These are phyloP conservation scores for Trinorchestia longiramus DNA, from an alignment of 1,140 invertebrate species.

Conservation along the genomic window DNA sequence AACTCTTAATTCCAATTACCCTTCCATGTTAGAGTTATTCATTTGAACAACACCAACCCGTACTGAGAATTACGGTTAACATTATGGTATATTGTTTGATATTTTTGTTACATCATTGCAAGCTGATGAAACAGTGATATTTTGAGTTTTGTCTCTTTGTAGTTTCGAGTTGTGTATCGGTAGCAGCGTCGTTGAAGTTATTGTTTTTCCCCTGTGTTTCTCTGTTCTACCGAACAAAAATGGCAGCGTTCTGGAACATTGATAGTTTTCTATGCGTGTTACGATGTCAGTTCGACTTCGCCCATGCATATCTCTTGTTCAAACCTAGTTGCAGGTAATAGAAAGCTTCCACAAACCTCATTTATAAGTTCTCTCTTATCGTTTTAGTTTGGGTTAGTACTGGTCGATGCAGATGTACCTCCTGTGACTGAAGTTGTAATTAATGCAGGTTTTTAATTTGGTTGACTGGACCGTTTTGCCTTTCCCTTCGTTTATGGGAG, in stretches of 20 bases:
- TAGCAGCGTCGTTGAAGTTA: background rate
- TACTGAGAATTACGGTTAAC: background rate
- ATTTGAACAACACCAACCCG: background rate
- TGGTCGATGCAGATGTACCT: background rate
- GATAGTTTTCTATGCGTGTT: background rate
- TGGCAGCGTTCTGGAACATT: background rate
- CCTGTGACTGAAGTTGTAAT: background rate
- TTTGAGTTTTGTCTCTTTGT: background rate
- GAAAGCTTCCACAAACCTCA: background rate
- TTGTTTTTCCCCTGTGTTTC: background rate
- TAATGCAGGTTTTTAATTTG: background rate
- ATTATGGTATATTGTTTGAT: background rate
- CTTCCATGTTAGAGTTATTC: no score
- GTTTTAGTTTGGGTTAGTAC: background rate
- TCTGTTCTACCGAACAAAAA: background rate
- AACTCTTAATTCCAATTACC: background rate
- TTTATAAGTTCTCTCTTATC: background rate
- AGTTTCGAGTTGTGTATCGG: background rate
- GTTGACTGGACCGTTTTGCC: background rate
- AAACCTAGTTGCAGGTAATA: background rate
- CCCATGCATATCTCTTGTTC: background rate
- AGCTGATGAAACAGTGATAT: background rate
- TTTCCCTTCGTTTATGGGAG: background rate
- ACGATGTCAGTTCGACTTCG: background rate
- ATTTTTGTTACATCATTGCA: background rate